Conservation (phyloP, 2,888 invertebrate species). For the Sceliomorpha sp. region DNA sequence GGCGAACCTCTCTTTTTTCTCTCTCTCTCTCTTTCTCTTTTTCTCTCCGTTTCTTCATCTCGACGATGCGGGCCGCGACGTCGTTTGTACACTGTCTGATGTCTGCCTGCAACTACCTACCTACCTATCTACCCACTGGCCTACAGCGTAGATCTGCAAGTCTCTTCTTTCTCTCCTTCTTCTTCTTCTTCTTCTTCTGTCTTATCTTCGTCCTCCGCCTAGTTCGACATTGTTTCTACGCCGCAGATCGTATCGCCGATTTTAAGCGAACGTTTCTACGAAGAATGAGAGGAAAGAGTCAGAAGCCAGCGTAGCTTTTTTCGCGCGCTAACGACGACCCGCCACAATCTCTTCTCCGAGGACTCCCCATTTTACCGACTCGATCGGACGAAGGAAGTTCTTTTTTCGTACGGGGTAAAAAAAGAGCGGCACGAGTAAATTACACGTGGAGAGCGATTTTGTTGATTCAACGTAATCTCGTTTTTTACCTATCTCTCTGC, state of each 20-base stretch:
- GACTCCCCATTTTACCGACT: constrained; percentile 13
- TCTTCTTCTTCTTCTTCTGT: too few species aligned
- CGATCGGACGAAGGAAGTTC: constrained; percentile 14
- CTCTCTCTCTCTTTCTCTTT: constrained; percentile 58
- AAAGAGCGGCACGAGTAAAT: constrained; percentile 34
- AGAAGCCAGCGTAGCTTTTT: constrained; percentile 25
- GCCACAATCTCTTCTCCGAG: constrained; percentile 26
- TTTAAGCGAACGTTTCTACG: not conserved
- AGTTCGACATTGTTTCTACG: constrained; percentile 17
- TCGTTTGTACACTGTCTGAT: not conserved
- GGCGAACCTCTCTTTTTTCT: constrained; percentile 49
- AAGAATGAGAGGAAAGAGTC: constrained; percentile 13
- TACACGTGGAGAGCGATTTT: constrained; percentile 35
- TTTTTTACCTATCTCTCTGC: too few species aligned
- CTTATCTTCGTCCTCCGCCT: constrained; percentile 35
- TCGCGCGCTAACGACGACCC: constrained; percentile 49
- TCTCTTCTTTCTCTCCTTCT: too few species aligned
- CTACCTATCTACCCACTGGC: constrained; percentile 49
- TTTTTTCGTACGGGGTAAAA: constrained; percentile 35
- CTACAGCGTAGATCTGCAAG: too few species aligned
- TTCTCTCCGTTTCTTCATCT: constrained; percentile 60
- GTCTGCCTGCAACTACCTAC: not conserved
- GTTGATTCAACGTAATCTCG: constrained; percentile 39
- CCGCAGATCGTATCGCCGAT: constrained; percentile 44
- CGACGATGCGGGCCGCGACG: constrained; percentile 63